These are phyloP conservation scores for Megaceryle torquata DNA, from an alignment of 2,113 vertebrate species.

Conservation along the genomic window DNA sequence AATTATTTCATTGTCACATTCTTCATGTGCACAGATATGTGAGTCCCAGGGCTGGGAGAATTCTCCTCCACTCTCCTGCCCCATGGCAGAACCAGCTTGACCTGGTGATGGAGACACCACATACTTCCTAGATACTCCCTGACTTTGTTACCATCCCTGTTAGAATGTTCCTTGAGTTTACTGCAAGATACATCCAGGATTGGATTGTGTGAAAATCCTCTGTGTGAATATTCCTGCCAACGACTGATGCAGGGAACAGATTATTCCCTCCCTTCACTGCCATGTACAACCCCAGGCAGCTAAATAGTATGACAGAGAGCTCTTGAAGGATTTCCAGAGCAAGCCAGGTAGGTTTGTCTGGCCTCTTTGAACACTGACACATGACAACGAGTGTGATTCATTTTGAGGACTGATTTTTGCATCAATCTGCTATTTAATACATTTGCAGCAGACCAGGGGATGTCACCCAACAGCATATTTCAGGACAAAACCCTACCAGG, in stretches of 20 bases:
- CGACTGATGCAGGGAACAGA: accelerated
- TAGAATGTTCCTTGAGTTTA: background rate
- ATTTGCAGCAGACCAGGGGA: constrained; percentile 30
- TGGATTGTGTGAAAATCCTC: background rate
- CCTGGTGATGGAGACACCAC: background rate
- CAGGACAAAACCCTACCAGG: constrained; percentile 55
- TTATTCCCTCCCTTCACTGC: background rate
- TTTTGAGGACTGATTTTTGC: constrained; percentile 39
- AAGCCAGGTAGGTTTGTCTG: background rate
- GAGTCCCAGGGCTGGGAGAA: background rate
- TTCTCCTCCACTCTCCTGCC: background rate
- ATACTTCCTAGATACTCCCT: background rate
- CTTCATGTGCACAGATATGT: constrained; percentile 41
- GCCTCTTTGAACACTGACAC: background rate
- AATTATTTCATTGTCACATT: constrained; percentile 64
- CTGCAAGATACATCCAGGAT: background rate
- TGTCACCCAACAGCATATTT: constrained; percentile 50
- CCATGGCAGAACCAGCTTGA: background rate
- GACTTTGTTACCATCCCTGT: background rate
- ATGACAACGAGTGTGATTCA: background rate
- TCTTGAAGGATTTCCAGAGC: background rate
- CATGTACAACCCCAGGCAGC: background rate
- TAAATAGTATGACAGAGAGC: background rate
- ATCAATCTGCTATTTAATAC: constrained; percentile 18
- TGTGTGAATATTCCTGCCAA: background rate